A percentile compares a stretch with the other conserved stretches of the same genome.
Evolutionary conservation across 2,888 invertebrate species (phyloP).

Genomic region (Mayetiola destructor): DNA sequence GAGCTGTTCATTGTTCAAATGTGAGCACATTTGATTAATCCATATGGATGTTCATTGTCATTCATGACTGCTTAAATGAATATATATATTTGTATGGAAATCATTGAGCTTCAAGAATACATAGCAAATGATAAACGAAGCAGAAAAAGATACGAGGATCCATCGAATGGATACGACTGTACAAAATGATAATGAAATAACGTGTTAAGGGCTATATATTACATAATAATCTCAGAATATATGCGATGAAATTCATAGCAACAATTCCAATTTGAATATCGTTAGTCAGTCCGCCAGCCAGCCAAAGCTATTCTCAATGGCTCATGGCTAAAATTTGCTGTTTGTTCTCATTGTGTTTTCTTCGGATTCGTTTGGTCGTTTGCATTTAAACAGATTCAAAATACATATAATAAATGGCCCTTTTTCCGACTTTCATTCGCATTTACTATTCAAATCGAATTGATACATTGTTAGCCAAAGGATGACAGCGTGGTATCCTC

Average conservation of each 20-base stretch:
- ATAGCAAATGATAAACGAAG: neutral
- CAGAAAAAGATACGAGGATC: neutral
- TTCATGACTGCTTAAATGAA: conserved; percentile 12
- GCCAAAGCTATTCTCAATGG: neutral
- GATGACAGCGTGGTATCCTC: too few relatives aligned
- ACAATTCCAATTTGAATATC: conserved; percentile 7
- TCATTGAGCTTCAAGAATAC: neutral
- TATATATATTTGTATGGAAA: conserved; percentile 10
- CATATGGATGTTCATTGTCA: conserved; percentile 13
- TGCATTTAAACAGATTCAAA: neutral
- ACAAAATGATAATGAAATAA: conserved; percentile 12
- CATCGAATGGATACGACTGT: conserved; percentile 2
- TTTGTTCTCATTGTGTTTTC: neutral
- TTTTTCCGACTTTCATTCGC: neutral
- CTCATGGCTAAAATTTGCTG: too few relatives aligned
- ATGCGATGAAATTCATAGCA: conserved; percentile 10
- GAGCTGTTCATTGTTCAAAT: neutral
- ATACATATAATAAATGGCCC: too few relatives aligned
- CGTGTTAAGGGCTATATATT: conserved; percentile 12
- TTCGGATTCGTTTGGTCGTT: neutral
- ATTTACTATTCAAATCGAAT: neutral
- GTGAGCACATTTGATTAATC: conserved; percentile 1
- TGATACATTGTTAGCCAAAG: conserved; percentile 7
- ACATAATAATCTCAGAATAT: conserved; percentile 12
- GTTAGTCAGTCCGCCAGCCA: too few relatives aligned